Evolutionary conservation across 2,888 invertebrate genomes (phyloP).

Genomic region (Drosophila picticornis): DNA sequence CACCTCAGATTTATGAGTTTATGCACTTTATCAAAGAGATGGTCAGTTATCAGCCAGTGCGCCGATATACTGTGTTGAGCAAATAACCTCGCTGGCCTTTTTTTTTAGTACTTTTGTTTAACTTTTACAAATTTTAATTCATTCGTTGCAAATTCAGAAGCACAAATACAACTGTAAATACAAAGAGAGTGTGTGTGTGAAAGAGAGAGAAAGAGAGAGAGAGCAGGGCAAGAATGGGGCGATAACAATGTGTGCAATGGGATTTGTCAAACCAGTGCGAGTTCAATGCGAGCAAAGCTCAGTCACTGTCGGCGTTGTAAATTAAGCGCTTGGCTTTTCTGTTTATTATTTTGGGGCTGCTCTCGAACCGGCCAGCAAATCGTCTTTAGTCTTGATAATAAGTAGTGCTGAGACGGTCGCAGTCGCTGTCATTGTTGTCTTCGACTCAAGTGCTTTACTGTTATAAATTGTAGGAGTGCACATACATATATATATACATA

Average conservation of each 20-base stretch:
- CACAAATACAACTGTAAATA: conserved; percentile 7
- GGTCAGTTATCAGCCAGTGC: conserved; percentile 31
- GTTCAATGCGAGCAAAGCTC: conserved; percentile 33
- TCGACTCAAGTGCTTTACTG: conserved; percentile 40
- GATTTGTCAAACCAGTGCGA: conserved; percentile 63
- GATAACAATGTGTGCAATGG: conserved; percentile 63
- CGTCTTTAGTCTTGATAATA: conserved; percentile 77
- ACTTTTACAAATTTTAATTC: conserved; percentile 73
- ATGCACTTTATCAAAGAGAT: conserved; percentile 41
- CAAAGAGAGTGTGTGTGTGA: neutral
- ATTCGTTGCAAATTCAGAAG: conserved; percentile 69
- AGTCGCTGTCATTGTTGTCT: conserved; percentile 26
- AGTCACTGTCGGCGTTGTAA: conserved; percentile 49
- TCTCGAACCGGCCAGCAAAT: conserved; percentile 42
- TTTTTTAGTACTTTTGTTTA: conserved; percentile 22
- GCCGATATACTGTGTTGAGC: conserved; percentile 35
- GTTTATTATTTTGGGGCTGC: conserved; percentile 46
- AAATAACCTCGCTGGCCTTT: conserved; percentile 39
- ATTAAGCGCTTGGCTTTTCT: conserved; percentile 53
- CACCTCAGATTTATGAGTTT: conserved; percentile 25
- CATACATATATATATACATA: neutral
- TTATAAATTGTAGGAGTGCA: conserved; percentile 29
- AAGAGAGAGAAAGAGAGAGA: conserved; percentile 7
- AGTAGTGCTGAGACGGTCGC: conserved; percentile 50
- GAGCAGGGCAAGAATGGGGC: conserved; percentile 9